Conservation (phyloP, 2,113 vertebrate genomes). For the Onychorhynchus coronatus region DNA sequence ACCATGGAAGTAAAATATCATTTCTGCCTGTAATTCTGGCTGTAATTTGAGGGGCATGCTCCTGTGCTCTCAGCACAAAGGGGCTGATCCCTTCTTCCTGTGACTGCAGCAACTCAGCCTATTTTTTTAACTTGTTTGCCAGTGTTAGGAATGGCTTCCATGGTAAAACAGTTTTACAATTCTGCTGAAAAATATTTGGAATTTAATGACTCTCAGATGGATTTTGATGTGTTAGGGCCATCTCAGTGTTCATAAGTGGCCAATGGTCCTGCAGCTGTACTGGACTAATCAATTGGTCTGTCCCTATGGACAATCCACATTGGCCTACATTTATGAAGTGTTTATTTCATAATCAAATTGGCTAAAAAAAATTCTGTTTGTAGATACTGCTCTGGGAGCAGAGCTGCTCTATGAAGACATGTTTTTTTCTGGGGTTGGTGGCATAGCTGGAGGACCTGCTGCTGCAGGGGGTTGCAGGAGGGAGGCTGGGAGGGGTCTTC, state of each 20-base stretch:
- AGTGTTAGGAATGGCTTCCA: background rate
- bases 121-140: background rate
- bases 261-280: background rate
- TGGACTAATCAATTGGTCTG: background rate
- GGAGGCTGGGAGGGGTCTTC: background rate
- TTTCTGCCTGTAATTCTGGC: background rate
- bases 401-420: background rate
- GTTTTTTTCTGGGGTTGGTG: background rate
- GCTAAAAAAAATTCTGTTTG: background rate
- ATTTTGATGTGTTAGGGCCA: background rate
- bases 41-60: rapidly evolving
- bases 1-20: background rate
- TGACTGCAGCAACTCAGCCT: background rate
- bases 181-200: background rate
- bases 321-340: background rate
- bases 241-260: background rate
- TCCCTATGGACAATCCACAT: background rate
- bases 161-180: background rate
- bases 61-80: rapidly evolving
- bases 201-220: background rate
- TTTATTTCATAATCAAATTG: background rate
- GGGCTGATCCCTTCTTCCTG: background rate
- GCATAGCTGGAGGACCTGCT: background rate
- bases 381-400: background rate
- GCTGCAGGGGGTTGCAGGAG: background rate